Conservation (phyloP, 2,113 vertebrate species). For the Neopipo cinnamomea region DNA sequence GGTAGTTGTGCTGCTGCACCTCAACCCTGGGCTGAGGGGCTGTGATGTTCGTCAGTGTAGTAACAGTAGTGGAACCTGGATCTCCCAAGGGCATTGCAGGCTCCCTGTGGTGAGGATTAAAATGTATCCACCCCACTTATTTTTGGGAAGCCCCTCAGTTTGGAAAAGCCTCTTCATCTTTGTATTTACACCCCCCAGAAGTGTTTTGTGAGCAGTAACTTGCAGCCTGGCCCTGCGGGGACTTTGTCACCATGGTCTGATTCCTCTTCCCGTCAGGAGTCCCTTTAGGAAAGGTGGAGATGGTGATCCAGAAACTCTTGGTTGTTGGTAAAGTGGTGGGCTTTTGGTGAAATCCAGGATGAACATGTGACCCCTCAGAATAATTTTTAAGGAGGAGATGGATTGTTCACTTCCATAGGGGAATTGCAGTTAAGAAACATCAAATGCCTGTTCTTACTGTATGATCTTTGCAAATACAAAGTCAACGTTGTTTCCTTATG, state of each 20-base stretch:
- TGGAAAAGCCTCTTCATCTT: background rate
- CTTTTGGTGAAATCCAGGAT: background rate
- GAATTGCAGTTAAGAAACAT: accelerated
- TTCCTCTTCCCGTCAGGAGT: background rate
- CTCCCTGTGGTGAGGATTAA: background rate
- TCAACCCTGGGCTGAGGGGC: background rate
- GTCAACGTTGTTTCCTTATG: background rate
- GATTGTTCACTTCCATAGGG: background rate
- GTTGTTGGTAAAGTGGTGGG: background rate
- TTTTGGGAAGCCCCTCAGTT: background rate
- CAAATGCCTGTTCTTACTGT: background rate
- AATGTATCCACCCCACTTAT: background rate
- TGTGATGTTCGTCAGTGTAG: background rate
- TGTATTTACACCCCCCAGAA: background rate
- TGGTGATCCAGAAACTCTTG: background rate
- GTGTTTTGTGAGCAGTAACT: background rate
- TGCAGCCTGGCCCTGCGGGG: background rate
- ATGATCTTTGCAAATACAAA: background rate
- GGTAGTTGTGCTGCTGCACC: background rate
- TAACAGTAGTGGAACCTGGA: background rate
- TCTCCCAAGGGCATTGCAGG: background rate
- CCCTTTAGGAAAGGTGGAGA: background rate
- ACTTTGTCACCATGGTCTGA: accelerated
- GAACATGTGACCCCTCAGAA: background rate
- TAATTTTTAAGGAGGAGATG: background rate